A percentile compares a stretch with the other conserved stretches of the same genome.
phyloP scores from a whole-genome alignment of 2,113 vertebrate genomes.

The Sterrhoptilus dennistouni region DNA sequence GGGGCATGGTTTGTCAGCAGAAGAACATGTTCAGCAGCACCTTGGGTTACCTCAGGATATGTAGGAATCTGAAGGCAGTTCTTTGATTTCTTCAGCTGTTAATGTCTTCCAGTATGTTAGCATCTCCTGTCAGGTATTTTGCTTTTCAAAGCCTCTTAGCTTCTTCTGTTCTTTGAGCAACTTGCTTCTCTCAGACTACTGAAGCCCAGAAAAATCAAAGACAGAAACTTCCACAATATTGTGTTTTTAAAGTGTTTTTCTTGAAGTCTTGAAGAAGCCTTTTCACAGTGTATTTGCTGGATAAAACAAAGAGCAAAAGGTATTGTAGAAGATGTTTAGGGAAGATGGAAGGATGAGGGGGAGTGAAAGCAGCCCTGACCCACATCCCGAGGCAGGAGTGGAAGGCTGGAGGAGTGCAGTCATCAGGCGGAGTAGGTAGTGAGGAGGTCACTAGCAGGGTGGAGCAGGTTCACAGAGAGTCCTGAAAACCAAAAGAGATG shows the following conservation, averaged over 20 bases:
- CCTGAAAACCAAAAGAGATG: slow-evolving; percentile 49
- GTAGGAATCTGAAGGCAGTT: background rate
- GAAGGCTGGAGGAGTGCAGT: slow-evolving; percentile 7
- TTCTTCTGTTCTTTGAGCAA: background rate
- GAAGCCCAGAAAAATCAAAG: slow-evolving; percentile 28
- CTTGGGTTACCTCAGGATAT: background rate
- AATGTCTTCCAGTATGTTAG: background rate
- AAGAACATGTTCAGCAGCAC: background rate
- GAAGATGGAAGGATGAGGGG: background rate
- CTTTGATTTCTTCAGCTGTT: slow-evolving; percentile 14
- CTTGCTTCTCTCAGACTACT: background rate
- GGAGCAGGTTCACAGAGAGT: slow-evolving; percentile 70
- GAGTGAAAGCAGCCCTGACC: background rate
- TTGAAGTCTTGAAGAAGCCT: background rate
- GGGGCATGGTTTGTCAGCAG: background rate
- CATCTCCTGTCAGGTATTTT: slow-evolving; percentile 2
- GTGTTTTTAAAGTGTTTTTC: background rate
- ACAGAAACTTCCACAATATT: background rate
- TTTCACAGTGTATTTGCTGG: background rate
- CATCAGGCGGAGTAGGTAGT: slow-evolving; percentile 54
- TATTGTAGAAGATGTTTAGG: background rate
- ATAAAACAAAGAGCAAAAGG: background rate
- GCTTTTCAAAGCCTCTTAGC: slow-evolving; percentile 13
- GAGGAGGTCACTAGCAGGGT: slow-evolving; percentile 59
- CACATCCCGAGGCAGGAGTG: background rate